phyloP scores from a whole-genome alignment of 2,888 invertebrate genomes.

The Eupsilia transversa region DNA sequence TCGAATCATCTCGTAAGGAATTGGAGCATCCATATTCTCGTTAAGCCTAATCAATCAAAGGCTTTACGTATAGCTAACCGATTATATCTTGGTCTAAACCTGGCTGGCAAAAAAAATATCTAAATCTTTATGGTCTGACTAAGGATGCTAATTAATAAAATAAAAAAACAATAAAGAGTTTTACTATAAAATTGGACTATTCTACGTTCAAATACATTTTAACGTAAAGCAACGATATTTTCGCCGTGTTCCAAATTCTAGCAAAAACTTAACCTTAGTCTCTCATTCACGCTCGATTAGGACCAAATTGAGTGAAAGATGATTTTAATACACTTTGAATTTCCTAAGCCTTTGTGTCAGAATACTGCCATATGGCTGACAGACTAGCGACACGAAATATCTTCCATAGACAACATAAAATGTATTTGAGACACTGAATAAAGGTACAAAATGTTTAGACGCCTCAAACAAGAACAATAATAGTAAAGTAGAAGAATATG shows the following conservation, averaged over 20 bases:
- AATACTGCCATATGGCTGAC: constrained; percentile 47
- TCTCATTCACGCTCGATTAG: constrained; percentile 76
- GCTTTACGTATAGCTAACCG: constrained; percentile 4
- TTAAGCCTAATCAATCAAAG: constrained; percentile 26
- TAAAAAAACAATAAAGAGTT: not conserved
- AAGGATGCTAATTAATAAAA: not conserved
- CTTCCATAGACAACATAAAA: constrained; percentile 6
- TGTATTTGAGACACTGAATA: not conserved
- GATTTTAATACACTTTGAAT: constrained; percentile 65
- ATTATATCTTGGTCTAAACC: not conserved
- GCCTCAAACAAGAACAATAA: not conserved
- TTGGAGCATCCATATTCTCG: constrained; percentile 34
- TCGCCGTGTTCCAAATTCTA: constrained; percentile 24
- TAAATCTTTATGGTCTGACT: not conserved
- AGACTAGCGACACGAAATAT: constrained; percentile 31
- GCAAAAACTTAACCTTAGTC: constrained; percentile 67
- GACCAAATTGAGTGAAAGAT: constrained; percentile 78
- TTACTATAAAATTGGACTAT: not conserved
- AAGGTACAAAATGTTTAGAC: not conserved
- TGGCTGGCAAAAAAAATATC: constrained; percentile 7
- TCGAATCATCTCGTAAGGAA: constrained; percentile 26
- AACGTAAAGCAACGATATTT: constrained; percentile 20
- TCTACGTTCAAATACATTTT: not conserved
- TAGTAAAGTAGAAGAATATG: not conserved
- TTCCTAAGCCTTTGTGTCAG: constrained; percentile 59